phyloP scores from a whole-genome alignment of 2,888 invertebrate genomes.

The Leucoptera coffeella region DNA sequence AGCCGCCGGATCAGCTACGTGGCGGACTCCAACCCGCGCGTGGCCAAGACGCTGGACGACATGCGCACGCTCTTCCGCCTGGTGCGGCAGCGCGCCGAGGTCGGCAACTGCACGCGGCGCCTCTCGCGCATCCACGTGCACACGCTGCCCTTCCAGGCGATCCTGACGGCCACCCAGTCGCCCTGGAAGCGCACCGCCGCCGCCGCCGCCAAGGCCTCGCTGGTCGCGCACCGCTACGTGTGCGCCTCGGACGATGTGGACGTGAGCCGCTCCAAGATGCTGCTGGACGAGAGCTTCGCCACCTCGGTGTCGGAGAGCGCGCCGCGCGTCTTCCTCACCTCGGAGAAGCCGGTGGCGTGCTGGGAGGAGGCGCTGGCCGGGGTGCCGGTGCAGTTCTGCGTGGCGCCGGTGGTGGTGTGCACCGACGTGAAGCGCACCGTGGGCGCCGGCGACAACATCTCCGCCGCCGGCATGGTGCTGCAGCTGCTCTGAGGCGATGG shows the following conservation, averaged over 20 bases:
- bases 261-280: conserved; percentile 42
- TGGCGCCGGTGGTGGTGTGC: conserved; percentile 80
- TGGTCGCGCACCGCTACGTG: conserved; percentile 78
- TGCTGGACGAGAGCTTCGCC: conserved; percentile 80
- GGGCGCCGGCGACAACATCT: conserved; percentile 84
- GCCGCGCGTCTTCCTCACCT: conserved; percentile 59
- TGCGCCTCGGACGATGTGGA: conserved; percentile 61
- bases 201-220: conserved; percentile 76
- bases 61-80: conserved; percentile 64
- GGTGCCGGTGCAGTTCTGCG: conserved; percentile 60
- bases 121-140: conserved; percentile 78
- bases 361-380: conserved; percentile 63
- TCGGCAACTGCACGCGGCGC: conserved; percentile 39
- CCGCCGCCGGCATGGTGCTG: conserved; percentile 77
- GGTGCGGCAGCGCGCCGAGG: conserved; percentile 33
- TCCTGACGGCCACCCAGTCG: conserved; percentile 62
- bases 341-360: conserved; percentile 70
- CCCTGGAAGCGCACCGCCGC: conserved; percentile 72
- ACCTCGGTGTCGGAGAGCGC: conserved; percentile 54
- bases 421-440: conserved; percentile 76
- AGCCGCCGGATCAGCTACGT: conserved; percentile 67
- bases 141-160: conserved; percentile 82
- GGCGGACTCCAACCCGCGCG: conserved; percentile 72
- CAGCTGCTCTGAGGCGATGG: too few species aligned
- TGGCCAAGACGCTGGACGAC: conserved; percentile 74